Conservation (phyloP, 2,888 invertebrate genomes). For the Zootermopsis nevadensis region DNA sequence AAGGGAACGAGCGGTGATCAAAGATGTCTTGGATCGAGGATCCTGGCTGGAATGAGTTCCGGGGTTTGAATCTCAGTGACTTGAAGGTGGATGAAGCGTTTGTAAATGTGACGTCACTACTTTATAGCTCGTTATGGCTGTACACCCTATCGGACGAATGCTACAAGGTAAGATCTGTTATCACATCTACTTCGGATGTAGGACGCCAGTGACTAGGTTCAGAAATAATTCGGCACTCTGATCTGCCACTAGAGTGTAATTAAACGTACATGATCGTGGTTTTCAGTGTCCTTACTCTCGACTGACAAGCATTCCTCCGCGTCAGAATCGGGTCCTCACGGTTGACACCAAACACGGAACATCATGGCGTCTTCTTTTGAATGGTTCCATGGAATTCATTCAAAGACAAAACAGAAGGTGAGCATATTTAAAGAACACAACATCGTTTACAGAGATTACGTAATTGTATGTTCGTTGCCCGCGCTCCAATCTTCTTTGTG, state of each 20-base stretch:
- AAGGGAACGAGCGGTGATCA: no score
- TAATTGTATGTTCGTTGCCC: no score
- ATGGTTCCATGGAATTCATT: not conserved
- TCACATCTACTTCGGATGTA: no score
- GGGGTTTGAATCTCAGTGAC: conserved; percentile 69
- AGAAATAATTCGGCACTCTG: no score
- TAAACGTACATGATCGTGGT: no score
- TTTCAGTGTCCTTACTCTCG: conserved; percentile 19
- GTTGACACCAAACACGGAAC: conserved; percentile 1
- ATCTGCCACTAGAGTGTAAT: no score
- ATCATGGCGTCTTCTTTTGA: not conserved
- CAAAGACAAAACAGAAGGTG: not conserved
- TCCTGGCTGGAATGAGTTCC: conserved; percentile 66
- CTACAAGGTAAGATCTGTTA: conserved; percentile 72
- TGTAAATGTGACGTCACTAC: conserved; percentile 63
- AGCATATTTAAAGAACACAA: not conserved
- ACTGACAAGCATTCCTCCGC: not conserved
- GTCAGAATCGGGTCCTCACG: not conserved
- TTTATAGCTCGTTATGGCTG: conserved; percentile 66
- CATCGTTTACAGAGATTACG: no score
- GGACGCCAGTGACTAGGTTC: no score
- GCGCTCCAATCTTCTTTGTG: no score
- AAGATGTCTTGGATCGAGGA: conserved; percentile 69
- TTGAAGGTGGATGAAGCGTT: conserved; percentile 77
- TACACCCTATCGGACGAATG: conserved; percentile 79